Base-by-base conservation (phyloP, 1,140 invertebrate species). In the Hyles vespertilio region DNA sequence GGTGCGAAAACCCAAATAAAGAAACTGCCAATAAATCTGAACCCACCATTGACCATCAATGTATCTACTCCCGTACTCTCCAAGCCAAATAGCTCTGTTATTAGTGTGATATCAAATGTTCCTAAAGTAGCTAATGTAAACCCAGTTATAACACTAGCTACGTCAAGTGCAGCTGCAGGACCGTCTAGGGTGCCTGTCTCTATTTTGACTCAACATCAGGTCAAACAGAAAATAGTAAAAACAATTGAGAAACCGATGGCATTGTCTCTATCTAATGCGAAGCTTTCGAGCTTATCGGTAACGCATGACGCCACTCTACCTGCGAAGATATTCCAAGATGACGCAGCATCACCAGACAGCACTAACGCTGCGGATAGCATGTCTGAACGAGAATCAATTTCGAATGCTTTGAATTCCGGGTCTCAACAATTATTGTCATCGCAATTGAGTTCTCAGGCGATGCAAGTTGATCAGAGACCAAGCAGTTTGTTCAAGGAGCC, bases 271-370 rank as follows among this genome's bases (percentile, higher is more conserved):
- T 87, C 87, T 12, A 87, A 81, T 59, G 80, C 89, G 22, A 90
- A 91, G 58, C 72, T 91, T 40, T 85, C 92, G 11, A 91, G 91
- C 50, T 76, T 92, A 49, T 86, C 90, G 2, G 85, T 90, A n/a
- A 87, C 90, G 3, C 91, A 91, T 63, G 91, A 92, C 58, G 89
- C 78, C 8, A 87, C 87, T 32, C 76, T 92, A 11, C 92, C 92
- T 6, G 91, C 91, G 7, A 92, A 92, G 73, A 92, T 92, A 67
- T 92, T 92, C 66, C 91, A 92, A 84, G 91, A 92, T 69, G 92
- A 92, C 63, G 91, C 89, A 0, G 89, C 90, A 0, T 92, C 92
- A 5, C 91, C 92, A 12, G 89, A 90, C 61, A 91, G 82, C 74
- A 91, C 81, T 47, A 91, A 80, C 57, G 84, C 79, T 61, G 86